Percentiles rank a stretch among this genome's conserved stretches.
Evolutionary conservation across 1,140 invertebrate species (phyloP).

Genomic region (Drosophila bifasciata): DNA sequence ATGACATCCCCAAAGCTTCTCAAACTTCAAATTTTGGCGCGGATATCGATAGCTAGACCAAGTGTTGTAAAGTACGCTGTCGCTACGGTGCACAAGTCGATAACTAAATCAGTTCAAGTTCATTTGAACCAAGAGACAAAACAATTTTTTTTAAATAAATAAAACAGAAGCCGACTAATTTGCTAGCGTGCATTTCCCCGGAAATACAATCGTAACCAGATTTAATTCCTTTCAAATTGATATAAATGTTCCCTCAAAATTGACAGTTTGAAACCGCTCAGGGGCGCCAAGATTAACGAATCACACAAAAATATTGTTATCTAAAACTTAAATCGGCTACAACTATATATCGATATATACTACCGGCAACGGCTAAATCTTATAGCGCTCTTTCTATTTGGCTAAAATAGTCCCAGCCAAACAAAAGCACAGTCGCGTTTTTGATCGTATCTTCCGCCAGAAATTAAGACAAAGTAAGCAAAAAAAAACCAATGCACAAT

Average conservation of each 20-base stretch:
- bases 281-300: not conserved
- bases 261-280: no score
- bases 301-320: not conserved
- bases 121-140: no score
- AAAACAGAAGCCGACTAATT: no score
- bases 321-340: no score
- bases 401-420: slow-evolving; percentile 55
- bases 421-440: slow-evolving; percentile 50
- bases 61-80: slow-evolving; percentile 13
- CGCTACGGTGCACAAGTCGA: no score
- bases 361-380: slow-evolving; percentile 11
- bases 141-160: no score
- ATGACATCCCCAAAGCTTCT: not conserved
- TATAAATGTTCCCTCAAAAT: no score
- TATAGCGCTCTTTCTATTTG: slow-evolving; percentile 12
- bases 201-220: no score
- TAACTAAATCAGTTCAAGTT: no score
- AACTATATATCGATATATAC: not conserved
- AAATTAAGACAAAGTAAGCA: slow-evolving; percentile 57
- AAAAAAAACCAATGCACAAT: slow-evolving; percentile 16
- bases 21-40: slow-evolving; percentile 5
- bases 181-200: no score
- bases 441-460: slow-evolving; percentile 28
- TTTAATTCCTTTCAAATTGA: no score
- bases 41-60: not conserved